Base-by-base conservation (phyloP, 2,888 invertebrate genomes). In the Cheilosia soror region DNA sequence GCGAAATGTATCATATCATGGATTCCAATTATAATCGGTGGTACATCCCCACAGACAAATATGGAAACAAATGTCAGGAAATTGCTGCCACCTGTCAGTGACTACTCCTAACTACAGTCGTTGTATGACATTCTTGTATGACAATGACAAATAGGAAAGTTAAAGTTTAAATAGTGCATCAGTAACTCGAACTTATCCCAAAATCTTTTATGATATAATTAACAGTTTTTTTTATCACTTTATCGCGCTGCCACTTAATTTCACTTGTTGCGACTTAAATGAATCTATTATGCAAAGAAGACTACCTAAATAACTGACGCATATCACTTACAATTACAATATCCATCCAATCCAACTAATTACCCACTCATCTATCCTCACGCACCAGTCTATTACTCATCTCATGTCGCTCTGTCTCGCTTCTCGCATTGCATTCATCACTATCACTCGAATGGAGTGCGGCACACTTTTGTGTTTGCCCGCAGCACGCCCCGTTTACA, bases 401-500 rank as follows among this genome's bases (percentile, higher is more conserved):
- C n/a, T 9, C 31, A 9, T 33, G 31, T 15, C 20, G 49, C 20
- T 31, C 13, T 27, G 62, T 62, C 47, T 44, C 31, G 37, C 31
- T 40, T 55, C 53, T 60, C 42, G 27, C 49, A 60, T 62, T 33
- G 13, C 47, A 57, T 68, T 60, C 60, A 68, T 69, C 33, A 44
- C 13, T 27, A 68, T 69, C 33, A 44, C 13, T 27, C 51, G 33
- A 29, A n/a, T 6, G 55, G 13, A 63, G 47, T 58, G 62, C 15
- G 68, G 58, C 77, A 68, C 69, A 62, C 77, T 53, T 66, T 15
- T 55, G 25, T 31, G 9, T 13, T 20, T 29, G 15, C 55, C 5
- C 27, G 49, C 62, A 51, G 49, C 62, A 42, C 69, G 68, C 53
- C 77, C 42, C 77, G 44, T 77, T 77, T 62, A 71, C 62, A 77